Evolutionary conservation across 2,888 invertebrate species (phyloP), one percentile per base, ranked within the genome.

Genomic region (Cetonia aurata): DNA sequence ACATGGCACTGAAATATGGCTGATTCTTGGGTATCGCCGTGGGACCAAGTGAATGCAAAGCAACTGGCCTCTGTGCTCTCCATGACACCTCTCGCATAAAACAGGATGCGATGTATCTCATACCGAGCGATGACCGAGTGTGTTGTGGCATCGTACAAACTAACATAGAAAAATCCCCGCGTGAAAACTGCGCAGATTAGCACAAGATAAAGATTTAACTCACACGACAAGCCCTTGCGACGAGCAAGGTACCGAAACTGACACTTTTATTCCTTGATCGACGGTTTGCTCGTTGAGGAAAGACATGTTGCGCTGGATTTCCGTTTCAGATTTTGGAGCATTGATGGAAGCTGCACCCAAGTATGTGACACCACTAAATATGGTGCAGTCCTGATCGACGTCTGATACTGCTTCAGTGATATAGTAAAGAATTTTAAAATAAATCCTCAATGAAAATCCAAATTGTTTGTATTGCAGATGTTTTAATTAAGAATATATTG

Each of bases 21-120:
- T 0, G 93, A 92, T 85, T 95, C 95, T 77, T 91, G 90, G 41
- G 93, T 93, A 79, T 96, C 95, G 0, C 97, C 97, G 82, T 96
- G 96, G 57, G 96, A 94, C 92, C 96, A 98, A 0, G 98, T 98
- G 86, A 99, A 98, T 8, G 98, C 98, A 86, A 99, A 99, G 85
- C 99, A 99, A n/a, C 95, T 91, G 0, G 93, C 92, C 79, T 98
- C 97, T 0, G 89, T 87, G 17, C 94, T 92, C 56, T 92, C 93
- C 10, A 91, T 89, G 41, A 92, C 90, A 6, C 99, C 99, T 59
- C 96, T 92, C 6, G 96, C 96, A 85, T 98, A 99, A 87, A 98
- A 96, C 73, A 96, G 89, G 75, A 98, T 98, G 74, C 96, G 91
- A 79, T 96, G 95, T 70, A 98, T 94, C 77, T 96, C 93, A 83